Evolutionary conservation across 2,797 vertebrate species (phyloP).

Genomic region (Cuculus canorus): DNA sequence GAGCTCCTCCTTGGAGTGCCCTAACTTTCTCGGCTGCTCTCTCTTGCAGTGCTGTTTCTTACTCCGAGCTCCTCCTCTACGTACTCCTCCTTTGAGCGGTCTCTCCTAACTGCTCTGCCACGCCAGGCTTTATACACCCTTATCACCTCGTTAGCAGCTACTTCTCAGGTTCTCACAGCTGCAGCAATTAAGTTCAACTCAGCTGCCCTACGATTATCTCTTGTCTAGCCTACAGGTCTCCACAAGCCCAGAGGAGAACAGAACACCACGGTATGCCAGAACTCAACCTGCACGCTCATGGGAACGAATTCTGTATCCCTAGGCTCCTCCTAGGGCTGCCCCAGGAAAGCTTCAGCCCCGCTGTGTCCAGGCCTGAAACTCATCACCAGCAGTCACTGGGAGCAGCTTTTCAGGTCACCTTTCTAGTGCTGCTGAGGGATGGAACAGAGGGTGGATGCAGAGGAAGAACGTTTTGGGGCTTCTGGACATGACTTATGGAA

Average conservation of each 20-base stretch:
- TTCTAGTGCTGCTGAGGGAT: background rate
- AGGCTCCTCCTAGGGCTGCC: background rate
- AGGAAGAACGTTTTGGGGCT: background rate
- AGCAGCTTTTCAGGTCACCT: background rate
- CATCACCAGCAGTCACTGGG: background rate
- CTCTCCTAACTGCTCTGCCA: no score
- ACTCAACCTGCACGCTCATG: background rate
- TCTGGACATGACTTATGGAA: background rate
- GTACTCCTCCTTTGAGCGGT: no score
- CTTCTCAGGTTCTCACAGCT: no score
- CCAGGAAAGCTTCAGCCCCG: background rate
- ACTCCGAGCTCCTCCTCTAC: no score
- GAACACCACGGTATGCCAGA: background rate
- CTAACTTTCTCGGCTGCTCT: no score
- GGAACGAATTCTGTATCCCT: accelerated
- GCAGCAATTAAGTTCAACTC: no score
- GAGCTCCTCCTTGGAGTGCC: no score
- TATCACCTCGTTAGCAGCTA: no score
- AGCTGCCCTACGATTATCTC: no score
- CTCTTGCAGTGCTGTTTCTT: no score
- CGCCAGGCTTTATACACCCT: no score
- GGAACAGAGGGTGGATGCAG: background rate
- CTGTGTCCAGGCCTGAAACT: background rate
- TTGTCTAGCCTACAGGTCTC: no score
- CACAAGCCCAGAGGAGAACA: background rate